Evolutionary conservation across 2,888 invertebrate species (phyloP), one percentile per base, ranked within the genome.

Genomic region (Cosmia pyralina): DNA sequence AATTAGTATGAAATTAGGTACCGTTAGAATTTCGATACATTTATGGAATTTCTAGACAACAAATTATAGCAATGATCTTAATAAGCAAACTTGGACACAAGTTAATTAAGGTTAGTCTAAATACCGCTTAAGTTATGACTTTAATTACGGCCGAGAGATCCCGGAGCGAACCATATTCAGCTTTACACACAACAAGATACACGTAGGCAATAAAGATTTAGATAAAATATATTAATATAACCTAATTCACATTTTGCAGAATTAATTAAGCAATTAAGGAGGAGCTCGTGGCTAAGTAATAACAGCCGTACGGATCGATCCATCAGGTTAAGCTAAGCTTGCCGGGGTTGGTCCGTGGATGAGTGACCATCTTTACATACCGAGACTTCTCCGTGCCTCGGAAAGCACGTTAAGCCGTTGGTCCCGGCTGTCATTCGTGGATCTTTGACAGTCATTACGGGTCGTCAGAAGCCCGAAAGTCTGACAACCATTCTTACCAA

Each of bases 81-180:
- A 80, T 73, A 64, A 63, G 62, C 64, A 55, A 79, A 74, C 59
- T 70, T 69, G 64, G 64, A 46, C 50, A 48, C 59, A 34, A 73
- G 44, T 69, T 68, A 65, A 83, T 81, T 83, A 71, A 52, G 46
- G 64, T 79, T 55, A 58, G 46, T 58, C 58, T 34, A 34, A 63
- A 71, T 55, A 64, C 57, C 60, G 41, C 17, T 69, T 63, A 83
- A 81, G 58, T 83, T 83, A 79, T 57, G 65, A 69, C 62, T 81
- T 83, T 75, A 83, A 81, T 81, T 81, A 79, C 34, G 38, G 13
- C 8, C 65, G 50, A 60, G 67, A 46, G 70, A 62, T 66, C 81
- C 75, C 71, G 19, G 50, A 13, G 55, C 60, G 52, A 46, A 57
- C 44, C 58, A 66, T 79, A 80, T 59, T 80, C 64, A 67, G 44